Evolutionary conservation across 2,888 invertebrate genomes (phyloP).

Genomic region (Criorhina ranunculi): DNA sequence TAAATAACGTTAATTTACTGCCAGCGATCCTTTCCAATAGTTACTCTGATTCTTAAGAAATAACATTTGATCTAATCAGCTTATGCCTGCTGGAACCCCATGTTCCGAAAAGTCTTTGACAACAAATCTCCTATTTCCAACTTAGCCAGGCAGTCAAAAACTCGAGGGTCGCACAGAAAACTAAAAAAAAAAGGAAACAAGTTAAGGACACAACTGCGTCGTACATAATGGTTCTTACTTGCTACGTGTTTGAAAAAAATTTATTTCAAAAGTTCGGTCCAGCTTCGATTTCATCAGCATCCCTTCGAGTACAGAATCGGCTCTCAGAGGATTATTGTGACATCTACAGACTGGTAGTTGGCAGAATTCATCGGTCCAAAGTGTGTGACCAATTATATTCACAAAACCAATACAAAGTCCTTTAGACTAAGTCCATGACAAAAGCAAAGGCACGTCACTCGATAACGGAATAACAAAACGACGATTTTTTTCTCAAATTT

Average conservation of each 20-base stretch:
- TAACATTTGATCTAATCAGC: slow-evolving; percentile 74
- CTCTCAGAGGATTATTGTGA: too few species aligned
- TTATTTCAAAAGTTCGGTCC: too few species aligned
- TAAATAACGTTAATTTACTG: slow-evolving; percentile 10
- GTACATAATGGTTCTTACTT: too few species aligned
- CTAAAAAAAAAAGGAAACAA: slow-evolving; percentile 9
- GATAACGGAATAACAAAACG: slow-evolving; percentile 62
- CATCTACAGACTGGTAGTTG: too few species aligned
- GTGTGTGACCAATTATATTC: too few species aligned
- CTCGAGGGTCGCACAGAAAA: slow-evolving; percentile 33
- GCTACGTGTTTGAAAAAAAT: too few species aligned
- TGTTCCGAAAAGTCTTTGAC: slow-evolving; percentile 35
- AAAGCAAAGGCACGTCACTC: slow-evolving; percentile 63
- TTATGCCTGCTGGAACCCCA: slow-evolving; percentile 41
- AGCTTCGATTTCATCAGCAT: too few species aligned
- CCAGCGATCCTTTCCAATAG: slow-evolving; percentile 37
- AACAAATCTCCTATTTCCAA: slow-evolving; percentile 67
- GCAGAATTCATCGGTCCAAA: too few species aligned
- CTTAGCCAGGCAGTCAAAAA: slow-evolving; percentile 43
- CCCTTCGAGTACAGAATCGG: too few species aligned
- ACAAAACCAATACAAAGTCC: too few species aligned
- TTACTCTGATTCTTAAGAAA: slow-evolving; percentile 54
- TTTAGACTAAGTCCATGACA: neutral
- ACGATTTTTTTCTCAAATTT: slow-evolving; percentile 58
- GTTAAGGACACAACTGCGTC: neutral